Conservation (phyloP, 2,113 vertebrate species). For the Scartelaos histophorus region DNA sequence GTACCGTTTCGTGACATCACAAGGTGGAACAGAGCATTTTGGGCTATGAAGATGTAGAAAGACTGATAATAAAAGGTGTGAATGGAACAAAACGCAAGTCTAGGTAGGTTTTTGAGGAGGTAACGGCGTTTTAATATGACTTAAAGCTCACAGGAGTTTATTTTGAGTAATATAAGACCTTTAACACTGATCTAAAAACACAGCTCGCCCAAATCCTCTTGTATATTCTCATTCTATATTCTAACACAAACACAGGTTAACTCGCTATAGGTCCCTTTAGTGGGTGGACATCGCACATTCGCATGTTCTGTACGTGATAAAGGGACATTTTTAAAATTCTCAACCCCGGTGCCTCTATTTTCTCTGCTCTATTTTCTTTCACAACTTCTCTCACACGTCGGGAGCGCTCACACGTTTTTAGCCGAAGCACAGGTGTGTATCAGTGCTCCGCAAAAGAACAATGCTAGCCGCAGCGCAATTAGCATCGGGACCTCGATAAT, state of each 20-base stretch:
- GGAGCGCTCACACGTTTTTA: background rate
- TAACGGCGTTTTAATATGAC: no score
- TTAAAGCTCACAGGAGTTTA: no score
- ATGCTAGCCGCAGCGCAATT: conserved; percentile 2
- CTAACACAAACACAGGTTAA: background rate
- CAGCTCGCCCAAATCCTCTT: background rate
- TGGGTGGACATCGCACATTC: conserved; percentile 1
- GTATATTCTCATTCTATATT: background rate
- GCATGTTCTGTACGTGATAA: background rate
- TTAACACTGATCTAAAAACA: no score
- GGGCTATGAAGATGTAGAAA: no score
- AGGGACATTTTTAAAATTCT: background rate
- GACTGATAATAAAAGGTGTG: no score
- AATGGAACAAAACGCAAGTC: no score
- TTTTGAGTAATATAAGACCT: no score
- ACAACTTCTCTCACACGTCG: conserved; percentile 4
- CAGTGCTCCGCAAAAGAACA: conserved; percentile 17
- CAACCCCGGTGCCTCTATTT: background rate
- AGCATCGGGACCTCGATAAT: conserved; percentile 16
- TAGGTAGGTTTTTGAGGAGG: no score
- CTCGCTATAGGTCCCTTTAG: background rate
- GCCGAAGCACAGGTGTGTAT: background rate
- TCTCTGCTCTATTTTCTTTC: background rate
- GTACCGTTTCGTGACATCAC: no score
- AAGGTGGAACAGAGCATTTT: no score